Percentiles rank a stretch among this genome's conserved stretches.
phyloP scores from a whole-genome alignment of 2,113 vertebrate genomes.

The Pantherophis guttatus region DNA sequence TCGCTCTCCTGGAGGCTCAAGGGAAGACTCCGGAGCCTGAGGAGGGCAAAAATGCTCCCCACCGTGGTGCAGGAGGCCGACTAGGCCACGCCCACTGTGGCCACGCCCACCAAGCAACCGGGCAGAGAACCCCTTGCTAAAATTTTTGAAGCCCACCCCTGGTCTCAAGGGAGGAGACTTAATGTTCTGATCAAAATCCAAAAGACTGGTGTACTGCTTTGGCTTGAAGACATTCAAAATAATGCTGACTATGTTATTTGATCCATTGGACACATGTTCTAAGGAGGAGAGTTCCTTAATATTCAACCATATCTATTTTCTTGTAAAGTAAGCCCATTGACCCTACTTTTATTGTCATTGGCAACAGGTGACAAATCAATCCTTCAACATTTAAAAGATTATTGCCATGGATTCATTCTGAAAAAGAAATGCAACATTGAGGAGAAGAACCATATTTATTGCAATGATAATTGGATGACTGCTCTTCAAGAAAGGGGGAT shows the following conservation, averaged over 20 bases:
- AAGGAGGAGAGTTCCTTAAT: not conserved
- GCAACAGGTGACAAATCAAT: not conserved
- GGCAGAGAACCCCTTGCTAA: too few relatives aligned
- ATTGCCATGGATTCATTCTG: not conserved
- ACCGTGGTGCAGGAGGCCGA: too few relatives aligned
- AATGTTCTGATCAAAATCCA: not conserved
- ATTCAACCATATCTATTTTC: not conserved
- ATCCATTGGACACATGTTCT: not conserved
- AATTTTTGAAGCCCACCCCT: too few relatives aligned
- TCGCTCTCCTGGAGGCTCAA: too few relatives aligned
- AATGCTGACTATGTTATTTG: not conserved
- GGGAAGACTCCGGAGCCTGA: too few relatives aligned
- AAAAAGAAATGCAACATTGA: not conserved
- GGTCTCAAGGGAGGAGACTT: not conserved
- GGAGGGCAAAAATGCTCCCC: too few relatives aligned
- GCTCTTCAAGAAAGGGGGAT: not conserved
- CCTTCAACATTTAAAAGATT: not conserved
- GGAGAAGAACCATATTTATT: not conserved
- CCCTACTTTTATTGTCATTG: not conserved
- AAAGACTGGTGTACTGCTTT: not conserved
- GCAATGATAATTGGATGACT: not conserved
- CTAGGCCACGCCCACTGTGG: too few relatives aligned
- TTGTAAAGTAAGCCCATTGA: not conserved
- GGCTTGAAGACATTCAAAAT: not conserved
- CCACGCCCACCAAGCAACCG: too few relatives aligned